A percentile compares a stretch with the other conserved stretches of the same genome.
phyloP scores from a whole-genome alignment of 2,113 vertebrate genomes.

The Coryphaenoides rupestris region DNA sequence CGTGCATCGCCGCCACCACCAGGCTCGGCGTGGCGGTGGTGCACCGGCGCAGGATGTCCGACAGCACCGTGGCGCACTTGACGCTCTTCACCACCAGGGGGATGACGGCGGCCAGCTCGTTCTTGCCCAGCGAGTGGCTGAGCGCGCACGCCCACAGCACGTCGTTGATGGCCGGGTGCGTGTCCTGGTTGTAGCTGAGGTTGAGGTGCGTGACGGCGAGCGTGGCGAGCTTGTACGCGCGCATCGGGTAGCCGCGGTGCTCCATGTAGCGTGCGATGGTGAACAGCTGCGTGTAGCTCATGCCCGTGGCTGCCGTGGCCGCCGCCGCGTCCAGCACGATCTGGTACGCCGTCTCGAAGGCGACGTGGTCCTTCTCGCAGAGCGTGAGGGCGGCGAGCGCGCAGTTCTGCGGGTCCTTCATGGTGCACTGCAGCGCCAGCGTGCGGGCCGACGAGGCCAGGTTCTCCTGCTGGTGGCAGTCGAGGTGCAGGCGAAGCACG shows the following conservation, averaged over 20 bases:
- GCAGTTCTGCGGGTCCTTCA: conserved; percentile 98
- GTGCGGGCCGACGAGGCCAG: conserved; percentile 93
- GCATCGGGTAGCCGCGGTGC: conserved; percentile 93
- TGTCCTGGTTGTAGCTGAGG: conserved; percentile 99
- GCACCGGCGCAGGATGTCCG: conserved; percentile 96
- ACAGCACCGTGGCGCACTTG: conserved; percentile 95
- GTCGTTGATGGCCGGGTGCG: conserved; percentile 97
- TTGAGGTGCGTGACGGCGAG: conserved; percentile 97
- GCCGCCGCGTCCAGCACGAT: conserved; percentile 94
- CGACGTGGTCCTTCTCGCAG: conserved; percentile 98
- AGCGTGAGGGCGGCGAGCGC: conserved; percentile 94
- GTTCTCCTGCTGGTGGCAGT: conserved; percentile 96
- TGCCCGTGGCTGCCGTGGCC: conserved; percentile 90
- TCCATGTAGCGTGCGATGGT: conserved; percentile 99
- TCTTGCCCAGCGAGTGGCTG: conserved; percentile 97
- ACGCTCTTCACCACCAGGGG: conserved; percentile 97
- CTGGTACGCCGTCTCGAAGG: conserved; percentile 99
- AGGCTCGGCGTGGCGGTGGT: conserved; percentile 91
- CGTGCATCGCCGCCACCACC: conserved; percentile 86
- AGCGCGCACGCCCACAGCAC: conserved; percentile 98
- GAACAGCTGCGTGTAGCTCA: conserved; percentile 98
- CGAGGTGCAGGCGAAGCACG: conserved; percentile 91
- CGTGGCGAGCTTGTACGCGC: conserved; percentile 95
- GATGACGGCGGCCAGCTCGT: conserved; percentile 94
- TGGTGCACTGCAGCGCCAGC: conserved; percentile 93